Conservation (phyloP, 2,113 vertebrate species). For the Corvus hawaiiensis region DNA sequence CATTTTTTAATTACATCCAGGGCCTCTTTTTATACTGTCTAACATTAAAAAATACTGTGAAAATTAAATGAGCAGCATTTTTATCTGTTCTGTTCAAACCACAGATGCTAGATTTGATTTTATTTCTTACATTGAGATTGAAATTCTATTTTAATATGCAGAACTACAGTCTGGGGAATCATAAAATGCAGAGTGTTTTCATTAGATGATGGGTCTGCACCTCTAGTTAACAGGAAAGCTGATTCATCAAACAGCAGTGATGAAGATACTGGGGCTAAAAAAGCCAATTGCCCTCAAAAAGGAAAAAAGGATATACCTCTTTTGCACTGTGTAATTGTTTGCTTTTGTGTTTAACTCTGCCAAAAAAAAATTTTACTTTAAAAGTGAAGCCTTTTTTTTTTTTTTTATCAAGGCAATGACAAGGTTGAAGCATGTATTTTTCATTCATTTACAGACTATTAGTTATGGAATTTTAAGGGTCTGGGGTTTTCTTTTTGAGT, state of each 20-base stretch:
- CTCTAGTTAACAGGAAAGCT: slow-evolving; percentile 72
- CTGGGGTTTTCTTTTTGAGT: accelerated
- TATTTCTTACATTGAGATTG: slow-evolving; percentile 75
- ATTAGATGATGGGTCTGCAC: slow-evolving; percentile 71
- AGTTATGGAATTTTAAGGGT: not conserved
- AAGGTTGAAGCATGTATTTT: not conserved
- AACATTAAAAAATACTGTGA: slow-evolving; percentile 64
- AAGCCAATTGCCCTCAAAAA: slow-evolving; percentile 26
- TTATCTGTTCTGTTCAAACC: slow-evolving; percentile 67
- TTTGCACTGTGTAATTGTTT: slow-evolving; percentile 18
- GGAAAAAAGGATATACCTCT: not conserved
- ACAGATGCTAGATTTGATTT: slow-evolving; percentile 79
- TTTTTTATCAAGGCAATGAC: not conserved
- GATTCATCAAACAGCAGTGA: slow-evolving; percentile 71
- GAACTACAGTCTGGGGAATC: slow-evolving; percentile 72
- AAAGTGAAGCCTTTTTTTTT: not conserved
- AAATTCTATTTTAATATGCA: slow-evolving; percentile 80
- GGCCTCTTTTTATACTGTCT: slow-evolving; percentile 42
- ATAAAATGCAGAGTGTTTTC: slow-evolving; percentile 76
- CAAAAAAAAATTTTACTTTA: not conserved
- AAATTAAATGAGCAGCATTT: slow-evolving; percentile 71
- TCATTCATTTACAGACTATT: not conserved
- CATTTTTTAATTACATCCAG: slow-evolving; percentile 43
- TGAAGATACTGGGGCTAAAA: slow-evolving; percentile 34
- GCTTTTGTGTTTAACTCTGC: slow-evolving; percentile 3